These are phyloP conservation scores for Epinotia bilunana DNA, from an alignment of 2,888 invertebrate genomes.

Conservation along the genomic window DNA sequence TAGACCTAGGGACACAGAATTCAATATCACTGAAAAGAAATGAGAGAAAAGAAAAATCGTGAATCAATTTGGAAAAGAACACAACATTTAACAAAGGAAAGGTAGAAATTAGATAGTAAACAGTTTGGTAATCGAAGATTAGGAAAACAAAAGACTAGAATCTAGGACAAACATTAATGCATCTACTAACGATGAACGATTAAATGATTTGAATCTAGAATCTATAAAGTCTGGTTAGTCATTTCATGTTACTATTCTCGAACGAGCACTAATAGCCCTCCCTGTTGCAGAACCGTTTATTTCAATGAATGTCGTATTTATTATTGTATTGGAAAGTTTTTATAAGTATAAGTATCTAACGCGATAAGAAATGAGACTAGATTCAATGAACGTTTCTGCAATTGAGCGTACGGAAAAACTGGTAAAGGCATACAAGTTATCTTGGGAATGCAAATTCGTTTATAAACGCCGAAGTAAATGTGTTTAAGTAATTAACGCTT, in stretches of 20 bases:
- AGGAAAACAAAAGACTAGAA: slow-evolving; percentile 23
- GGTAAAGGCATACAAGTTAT: not conserved
- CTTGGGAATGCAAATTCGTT: slow-evolving; percentile 19
- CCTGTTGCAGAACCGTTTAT: not conserved
- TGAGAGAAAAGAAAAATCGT: slow-evolving; percentile 67
- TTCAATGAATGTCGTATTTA: not conserved
- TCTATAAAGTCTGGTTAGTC: slow-evolving; percentile 16
- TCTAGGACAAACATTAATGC: slow-evolving; percentile 31
- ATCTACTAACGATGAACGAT: slow-evolving; percentile 38
- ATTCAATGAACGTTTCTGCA: slow-evolving; percentile 3
- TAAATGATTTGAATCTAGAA: slow-evolving; percentile 30
- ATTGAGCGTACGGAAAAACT: slow-evolving; percentile 1
- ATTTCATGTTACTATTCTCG: slow-evolving; percentile 8
- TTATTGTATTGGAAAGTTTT: not conserved
- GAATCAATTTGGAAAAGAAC: slow-evolving; percentile 59
- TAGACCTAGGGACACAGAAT: slow-evolving; percentile 83
- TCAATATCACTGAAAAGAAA: slow-evolving; percentile 84
- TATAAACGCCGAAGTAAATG: not conserved
- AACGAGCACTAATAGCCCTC: slow-evolving; percentile 34
- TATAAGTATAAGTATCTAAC: no score
- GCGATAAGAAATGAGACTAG: not conserved
- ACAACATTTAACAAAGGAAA: slow-evolving; percentile 49
- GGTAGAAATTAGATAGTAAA: slow-evolving; percentile 23
- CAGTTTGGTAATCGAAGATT: slow-evolving; percentile 15
- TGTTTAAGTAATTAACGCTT: not conserved